Base-by-base conservation (phyloP, 2,888 invertebrate species). In the Oligia latruncula region DNA sequence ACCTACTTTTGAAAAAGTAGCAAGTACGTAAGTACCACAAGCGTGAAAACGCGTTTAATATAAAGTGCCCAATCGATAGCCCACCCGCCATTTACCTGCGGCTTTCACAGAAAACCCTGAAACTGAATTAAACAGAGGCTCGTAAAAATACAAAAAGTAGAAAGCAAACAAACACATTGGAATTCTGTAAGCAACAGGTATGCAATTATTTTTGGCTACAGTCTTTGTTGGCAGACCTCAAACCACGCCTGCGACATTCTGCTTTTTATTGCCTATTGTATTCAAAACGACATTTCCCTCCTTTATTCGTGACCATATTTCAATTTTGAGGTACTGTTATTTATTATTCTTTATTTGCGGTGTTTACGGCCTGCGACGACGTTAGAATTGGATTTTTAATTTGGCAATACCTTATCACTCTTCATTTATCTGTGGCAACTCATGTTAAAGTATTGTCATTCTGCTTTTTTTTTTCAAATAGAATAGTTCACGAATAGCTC, bases 181-280 rank as follows among this genome's bases (percentile, higher is more conserved):
- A 60, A 85, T 89, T 86, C 84, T 49, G 75, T 76, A 73, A 78
- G 87, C 89, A 90, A 90, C 89, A 90, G 88, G 90, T 90, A 87
- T 88, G 88, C 89, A 89, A 89, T 89, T 86, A 87, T 87, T 80
- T 89, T 83, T 82, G 81, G 85, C 81, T 72, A 78, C 76, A 77
- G 77, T 82, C 83, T 88, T 80, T 80, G 86, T 77, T 85, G 79
- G 84, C 85, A 85, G 71, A 78, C 81, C 83, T 79, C 73, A 70
- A 76, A 82, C 85, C 82, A 73, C 67, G 65, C 74, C 66, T 72
- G 52, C 71, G 52, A 81, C 73, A 75, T 84, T 81, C 68, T 58
- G 67, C 78, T 67, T 71, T 83, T 81, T 84, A 88, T 85, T 80
- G 55, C 60, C 80, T 84, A 85, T 85, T 83, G 82, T 82, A 83